phyloP scores from a whole-genome alignment of 1,140 invertebrate species.

The Dendroctonus ponderosae region DNA sequence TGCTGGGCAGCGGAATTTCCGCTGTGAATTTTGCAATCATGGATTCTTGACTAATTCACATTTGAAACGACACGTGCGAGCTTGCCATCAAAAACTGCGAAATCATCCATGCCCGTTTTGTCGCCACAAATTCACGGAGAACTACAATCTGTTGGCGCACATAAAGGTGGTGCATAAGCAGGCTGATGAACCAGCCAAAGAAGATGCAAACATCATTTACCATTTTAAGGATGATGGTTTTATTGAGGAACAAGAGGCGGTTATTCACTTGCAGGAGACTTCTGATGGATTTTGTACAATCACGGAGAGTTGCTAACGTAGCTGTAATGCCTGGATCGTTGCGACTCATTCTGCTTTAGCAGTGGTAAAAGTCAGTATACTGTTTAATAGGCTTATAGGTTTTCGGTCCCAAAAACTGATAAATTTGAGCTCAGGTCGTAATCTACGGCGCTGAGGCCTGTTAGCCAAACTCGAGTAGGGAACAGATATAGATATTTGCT shows the following conservation, averaged over 20 bases:
- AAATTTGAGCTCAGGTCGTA: too few species aligned
- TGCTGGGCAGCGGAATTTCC: constrained; percentile 61
- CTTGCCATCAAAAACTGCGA: constrained; percentile 65
- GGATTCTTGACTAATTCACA: constrained; percentile 63
- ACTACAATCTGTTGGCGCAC: constrained; percentile 50
- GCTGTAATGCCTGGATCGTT: neutral
- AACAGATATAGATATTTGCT: too few species aligned
- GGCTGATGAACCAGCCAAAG: neutral
- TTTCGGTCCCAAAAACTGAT: neutral
- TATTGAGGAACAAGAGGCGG: neutral
- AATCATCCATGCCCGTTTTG: constrained; percentile 64
- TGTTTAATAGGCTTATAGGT: neutral
- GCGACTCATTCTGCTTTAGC: neutral
- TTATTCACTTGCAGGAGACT: neutral
- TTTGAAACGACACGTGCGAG: constrained; percentile 65
- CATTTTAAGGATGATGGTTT: neutral
- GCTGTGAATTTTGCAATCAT: constrained; percentile 60
- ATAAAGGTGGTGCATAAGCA: constrained; percentile 34
- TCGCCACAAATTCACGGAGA: constrained; percentile 67
- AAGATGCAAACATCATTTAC: neutral
- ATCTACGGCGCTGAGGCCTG: too few species aligned
- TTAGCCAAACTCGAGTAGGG: too few species aligned
- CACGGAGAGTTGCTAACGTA: neutral
- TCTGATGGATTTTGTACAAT: neutral
- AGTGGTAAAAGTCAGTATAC: neutral